Conservation (phyloP, 2,113 vertebrate species). For the Oreotrochilus melanogaster region DNA sequence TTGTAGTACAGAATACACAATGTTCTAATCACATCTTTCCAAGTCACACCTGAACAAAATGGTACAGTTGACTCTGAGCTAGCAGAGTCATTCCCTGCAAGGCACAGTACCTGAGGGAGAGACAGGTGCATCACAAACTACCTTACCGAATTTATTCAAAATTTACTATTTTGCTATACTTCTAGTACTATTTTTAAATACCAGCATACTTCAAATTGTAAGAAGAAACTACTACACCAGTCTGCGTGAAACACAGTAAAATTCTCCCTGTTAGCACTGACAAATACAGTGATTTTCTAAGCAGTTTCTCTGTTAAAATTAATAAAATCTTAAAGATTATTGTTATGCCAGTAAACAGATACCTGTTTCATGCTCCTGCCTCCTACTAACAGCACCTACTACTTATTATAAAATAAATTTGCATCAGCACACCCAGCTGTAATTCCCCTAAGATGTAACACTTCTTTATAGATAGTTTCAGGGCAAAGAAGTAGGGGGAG, state of each 20-base stretch:
- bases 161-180: not conserved
- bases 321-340: not conserved
- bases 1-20: not conserved
- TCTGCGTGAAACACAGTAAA: not conserved
- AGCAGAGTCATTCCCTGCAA: conserved; percentile 6
- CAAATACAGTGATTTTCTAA: not conserved
- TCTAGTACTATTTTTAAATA: not conserved
- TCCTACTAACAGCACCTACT: not conserved
- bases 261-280: not conserved
- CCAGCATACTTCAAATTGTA: not conserved
- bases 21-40: not conserved
- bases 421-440: not conserved
- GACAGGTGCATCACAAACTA: not conserved
- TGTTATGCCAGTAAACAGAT: not conserved
- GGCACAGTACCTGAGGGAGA: not conserved
- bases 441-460: not conserved
- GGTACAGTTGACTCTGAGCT: not conserved
- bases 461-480: not conserved
- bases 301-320: not conserved
- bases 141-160: not conserved
- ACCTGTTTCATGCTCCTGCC: not conserved
- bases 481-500: not conserved
- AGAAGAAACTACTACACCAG: not conserved
- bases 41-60: not conserved
- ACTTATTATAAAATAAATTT: not conserved